These are phyloP conservation scores for Prochilodus magdalenae DNA, from an alignment of 2,113 vertebrate genomes.

Conservation along the genomic window DNA sequence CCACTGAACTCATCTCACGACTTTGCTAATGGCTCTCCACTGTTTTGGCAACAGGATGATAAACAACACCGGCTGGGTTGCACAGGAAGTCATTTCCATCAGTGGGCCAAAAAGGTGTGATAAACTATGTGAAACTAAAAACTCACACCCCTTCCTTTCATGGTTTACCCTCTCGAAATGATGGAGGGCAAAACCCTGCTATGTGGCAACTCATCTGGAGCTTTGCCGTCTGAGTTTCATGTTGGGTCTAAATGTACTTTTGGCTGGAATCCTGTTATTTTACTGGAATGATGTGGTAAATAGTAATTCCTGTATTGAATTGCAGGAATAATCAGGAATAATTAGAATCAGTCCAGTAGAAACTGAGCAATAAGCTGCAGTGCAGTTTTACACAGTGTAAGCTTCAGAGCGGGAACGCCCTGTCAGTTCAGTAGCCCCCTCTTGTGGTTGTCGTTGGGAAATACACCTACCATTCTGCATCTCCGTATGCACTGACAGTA, in stretches of 20 bases:
- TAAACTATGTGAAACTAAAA: not conserved
- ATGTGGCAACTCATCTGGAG: no score
- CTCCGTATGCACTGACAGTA: not conserved
- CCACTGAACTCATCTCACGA: no score
- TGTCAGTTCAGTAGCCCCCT: not conserved
- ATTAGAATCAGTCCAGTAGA: not conserved
- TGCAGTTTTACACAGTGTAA: no score
- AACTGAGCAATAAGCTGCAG: not conserved
- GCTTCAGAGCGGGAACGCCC: not conserved
- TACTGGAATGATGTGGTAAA: no score
- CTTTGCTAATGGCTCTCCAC: not conserved
- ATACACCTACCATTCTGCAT: not conserved
- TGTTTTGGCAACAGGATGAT: conserved; percentile 31
- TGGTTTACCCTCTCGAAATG: not conserved
- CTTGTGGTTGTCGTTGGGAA: conserved; percentile 2
- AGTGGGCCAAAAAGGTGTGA: not conserved
- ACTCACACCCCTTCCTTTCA: not conserved
- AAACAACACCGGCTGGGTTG: conserved; percentile 4
- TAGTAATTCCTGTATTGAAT: no score
- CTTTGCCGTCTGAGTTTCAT: not conserved
- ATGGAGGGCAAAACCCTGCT: not conserved
- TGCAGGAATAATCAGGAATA: not conserved
- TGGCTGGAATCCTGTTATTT: not conserved
- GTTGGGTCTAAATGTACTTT: not conserved
- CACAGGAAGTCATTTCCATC: not conserved